Percentiles rank a stretch among this genome's conserved stretches.
Evolutionary conservation across 1,140 invertebrate species (phyloP).

Genomic region (Trypoxylus dichotomus): DNA sequence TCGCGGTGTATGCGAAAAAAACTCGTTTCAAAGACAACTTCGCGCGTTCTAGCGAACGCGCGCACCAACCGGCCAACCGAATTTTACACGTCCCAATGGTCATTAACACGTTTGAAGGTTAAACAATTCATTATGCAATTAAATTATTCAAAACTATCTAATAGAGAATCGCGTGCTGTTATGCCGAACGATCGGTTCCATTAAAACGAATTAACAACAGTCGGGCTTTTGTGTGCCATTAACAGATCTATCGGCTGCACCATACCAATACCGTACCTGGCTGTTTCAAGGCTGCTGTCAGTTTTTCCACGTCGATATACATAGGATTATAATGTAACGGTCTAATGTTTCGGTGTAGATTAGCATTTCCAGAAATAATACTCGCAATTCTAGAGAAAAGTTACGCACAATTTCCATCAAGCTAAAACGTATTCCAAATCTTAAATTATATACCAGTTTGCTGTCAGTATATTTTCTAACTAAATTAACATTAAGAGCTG

Average conservation of each 20-base stretch:
- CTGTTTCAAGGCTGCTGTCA: neutral
- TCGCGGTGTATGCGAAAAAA: neutral
- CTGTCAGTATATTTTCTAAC: too few relatives aligned
- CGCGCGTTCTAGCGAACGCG: neutral
- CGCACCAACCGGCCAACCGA: neutral
- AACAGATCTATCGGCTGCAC: neutral
- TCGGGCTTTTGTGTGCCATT: neutral
- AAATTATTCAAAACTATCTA: neutral
- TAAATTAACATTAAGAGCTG: too few relatives aligned
- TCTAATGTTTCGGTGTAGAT: neutral
- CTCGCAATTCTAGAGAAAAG: neutral
- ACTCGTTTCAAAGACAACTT: neutral
- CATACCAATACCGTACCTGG: neutral
- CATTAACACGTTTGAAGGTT: constrained; percentile 21
- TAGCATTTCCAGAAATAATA: neutral
- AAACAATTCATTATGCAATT: constrained; percentile 17
- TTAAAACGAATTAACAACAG: constrained; percentile 1
- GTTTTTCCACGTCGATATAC: neutral
- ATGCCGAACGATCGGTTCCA: neutral
- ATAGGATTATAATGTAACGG: neutral
- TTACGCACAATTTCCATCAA: too few relatives aligned
- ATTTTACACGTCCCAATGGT: constrained; percentile 15
- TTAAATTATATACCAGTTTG: too few relatives aligned
- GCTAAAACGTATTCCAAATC: too few relatives aligned
- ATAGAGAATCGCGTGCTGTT: neutral